Percentiles rank a stretch among this genome's conserved stretches.
Evolutionary conservation across 2,888 invertebrate genomes (phyloP).

Genomic region (Polietes domitor): DNA sequence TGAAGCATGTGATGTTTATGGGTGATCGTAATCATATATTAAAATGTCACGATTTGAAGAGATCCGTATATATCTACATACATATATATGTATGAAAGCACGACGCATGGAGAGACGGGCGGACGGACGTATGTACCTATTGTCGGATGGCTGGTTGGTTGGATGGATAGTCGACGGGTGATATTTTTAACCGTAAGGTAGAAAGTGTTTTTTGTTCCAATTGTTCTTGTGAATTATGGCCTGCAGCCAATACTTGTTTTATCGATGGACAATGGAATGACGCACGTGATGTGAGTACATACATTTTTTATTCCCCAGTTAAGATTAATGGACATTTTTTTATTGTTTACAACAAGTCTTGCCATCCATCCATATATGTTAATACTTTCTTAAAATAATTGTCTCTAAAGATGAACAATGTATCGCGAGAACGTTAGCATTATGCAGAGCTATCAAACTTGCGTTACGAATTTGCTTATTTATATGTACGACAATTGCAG

Average conservation of each 20-base stretch:
- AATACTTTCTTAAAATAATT: constrained; percentile 4
- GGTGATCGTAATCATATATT: not conserved
- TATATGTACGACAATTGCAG: no score
- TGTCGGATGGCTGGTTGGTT: not conserved
- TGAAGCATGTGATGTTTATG: constrained; percentile 14
- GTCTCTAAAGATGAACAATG: not conserved
- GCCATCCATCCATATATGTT: not conserved
- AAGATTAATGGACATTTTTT: constrained; percentile 10
- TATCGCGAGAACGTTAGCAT: not conserved
- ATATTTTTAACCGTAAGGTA: constrained; percentile 27
- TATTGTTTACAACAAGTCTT: constrained; percentile 9
- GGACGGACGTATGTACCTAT: no score
- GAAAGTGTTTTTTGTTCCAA: not conserved
- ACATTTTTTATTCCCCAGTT: not conserved
- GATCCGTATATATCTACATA: not conserved
- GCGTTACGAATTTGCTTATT: not conserved
- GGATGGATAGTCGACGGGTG: no score
- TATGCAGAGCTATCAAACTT: not conserved
- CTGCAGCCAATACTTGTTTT: constrained; percentile 34
- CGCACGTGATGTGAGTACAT: constrained; percentile 11
- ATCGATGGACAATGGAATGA: constrained; percentile 22
- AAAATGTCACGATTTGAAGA: constrained; percentile 27
- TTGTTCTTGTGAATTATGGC: constrained; percentile 29
- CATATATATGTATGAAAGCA: not conserved
- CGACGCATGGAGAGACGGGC: no score